Percentiles rank a stretch among this genome's conserved stretches.
Conservation (phyloP, 1,140 invertebrate genomes). For the Watersipora subatra region DNA sequence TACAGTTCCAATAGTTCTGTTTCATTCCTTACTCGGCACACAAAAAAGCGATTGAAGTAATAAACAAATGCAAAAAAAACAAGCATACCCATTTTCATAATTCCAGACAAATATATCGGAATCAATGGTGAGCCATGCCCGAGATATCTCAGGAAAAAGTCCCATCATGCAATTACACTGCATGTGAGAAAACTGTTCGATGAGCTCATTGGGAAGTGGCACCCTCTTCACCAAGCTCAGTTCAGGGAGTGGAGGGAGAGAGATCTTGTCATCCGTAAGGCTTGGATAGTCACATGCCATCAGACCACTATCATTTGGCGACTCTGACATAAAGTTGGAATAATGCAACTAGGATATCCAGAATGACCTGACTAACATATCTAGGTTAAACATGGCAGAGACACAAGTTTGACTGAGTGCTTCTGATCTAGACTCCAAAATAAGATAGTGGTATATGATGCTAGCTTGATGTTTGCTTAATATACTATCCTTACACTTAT, state of each 20-base stretch:
- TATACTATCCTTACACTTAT: too few species aligned
- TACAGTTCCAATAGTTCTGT: too few species aligned
- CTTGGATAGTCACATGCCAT: constrained; percentile 79
- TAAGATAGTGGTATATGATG: too few species aligned
- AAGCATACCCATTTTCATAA: constrained; percentile 63
- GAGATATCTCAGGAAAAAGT: constrained; percentile 80
- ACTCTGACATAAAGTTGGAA: constrained; percentile 23
- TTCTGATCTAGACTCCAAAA: too few species aligned
- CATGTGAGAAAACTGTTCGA: constrained; percentile 72
- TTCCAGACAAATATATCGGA: constrained; percentile 95
- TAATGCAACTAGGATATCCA: too few species aligned
- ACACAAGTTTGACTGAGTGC: too few species aligned
- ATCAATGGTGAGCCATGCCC: constrained; percentile 94
- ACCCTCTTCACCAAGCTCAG: constrained; percentile 66
- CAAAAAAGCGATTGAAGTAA: background rate
- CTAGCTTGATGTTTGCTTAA: too few species aligned
- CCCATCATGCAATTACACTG: constrained; percentile 92
- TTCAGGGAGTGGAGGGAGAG: constrained; percentile 46
- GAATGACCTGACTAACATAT: too few species aligned
- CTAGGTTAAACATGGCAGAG: too few species aligned
- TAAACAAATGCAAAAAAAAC: background rate
- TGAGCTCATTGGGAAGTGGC: constrained; percentile 74
- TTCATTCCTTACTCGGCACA: background rate
- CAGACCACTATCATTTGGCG: constrained; percentile 66
- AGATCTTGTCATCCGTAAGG: constrained; percentile 51